Conservation (phyloP, 2,113 vertebrate species). For the Emberiza fucata region DNA sequence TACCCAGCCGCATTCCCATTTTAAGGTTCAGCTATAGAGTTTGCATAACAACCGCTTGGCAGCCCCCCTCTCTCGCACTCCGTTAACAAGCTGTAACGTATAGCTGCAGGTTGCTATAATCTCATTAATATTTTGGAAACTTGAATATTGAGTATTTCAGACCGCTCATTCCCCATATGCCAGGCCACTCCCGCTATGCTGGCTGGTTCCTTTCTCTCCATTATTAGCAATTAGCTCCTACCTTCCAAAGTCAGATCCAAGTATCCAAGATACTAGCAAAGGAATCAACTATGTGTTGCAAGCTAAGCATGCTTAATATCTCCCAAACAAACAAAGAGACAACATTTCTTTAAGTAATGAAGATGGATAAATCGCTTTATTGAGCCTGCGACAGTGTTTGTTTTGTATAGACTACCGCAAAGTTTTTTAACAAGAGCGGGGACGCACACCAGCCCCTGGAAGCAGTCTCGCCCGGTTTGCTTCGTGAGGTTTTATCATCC, state of each 20-base stretch:
- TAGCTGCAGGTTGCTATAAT: slow-evolving; percentile 85
- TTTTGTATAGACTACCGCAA: slow-evolving; percentile 30
- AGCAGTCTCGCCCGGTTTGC: background rate
- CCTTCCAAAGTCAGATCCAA: slow-evolving; percentile 81
- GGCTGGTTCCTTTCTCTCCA: slow-evolving; percentile 81
- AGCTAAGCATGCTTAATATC: slow-evolving; percentile 78
- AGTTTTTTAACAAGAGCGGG: slow-evolving; percentile 35
- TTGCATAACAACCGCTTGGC: slow-evolving; percentile 75
- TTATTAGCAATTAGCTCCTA: slow-evolving; percentile 84
- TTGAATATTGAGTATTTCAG: slow-evolving; percentile 81
- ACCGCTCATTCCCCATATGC: slow-evolving; percentile 88
- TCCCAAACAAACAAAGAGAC: slow-evolving; percentile 78
- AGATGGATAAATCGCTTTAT: slow-evolving; percentile 77
- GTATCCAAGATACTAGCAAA: slow-evolving; percentile 84
- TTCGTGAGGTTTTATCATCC: slow-evolving; percentile 11
- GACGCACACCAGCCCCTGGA: background rate
- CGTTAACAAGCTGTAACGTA: slow-evolving; percentile 83
- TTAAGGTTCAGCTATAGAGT: slow-evolving; percentile 64
- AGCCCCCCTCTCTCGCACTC: slow-evolving; percentile 57
- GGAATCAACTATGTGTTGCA: slow-evolving; percentile 77
- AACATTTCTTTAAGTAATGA: slow-evolving; percentile 75
- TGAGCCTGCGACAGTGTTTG: slow-evolving; percentile 52
- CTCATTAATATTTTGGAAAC: slow-evolving; percentile 88
- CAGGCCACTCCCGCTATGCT: slow-evolving; percentile 82
- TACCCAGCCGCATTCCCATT: slow-evolving; percentile 54